These are phyloP conservation scores for Arge pagana DNA, from an alignment of 2,888 invertebrate genomes.

Conservation along the genomic window DNA sequence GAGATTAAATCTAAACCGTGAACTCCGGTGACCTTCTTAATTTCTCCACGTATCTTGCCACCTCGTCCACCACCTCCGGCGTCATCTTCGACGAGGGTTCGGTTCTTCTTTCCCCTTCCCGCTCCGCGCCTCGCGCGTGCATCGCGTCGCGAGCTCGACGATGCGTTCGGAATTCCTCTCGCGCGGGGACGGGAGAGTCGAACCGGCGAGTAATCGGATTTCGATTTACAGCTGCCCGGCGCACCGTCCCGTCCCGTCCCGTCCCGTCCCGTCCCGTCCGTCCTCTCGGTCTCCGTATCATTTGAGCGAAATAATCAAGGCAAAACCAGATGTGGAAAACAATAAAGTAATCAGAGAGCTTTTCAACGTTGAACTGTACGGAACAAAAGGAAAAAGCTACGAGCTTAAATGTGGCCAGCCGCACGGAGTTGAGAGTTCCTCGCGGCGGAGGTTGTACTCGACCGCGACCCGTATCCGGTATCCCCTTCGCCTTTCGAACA, in stretches of 20 bases:
- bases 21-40: constrained; percentile 12
- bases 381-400: constrained; percentile 23
- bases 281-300: constrained; percentile 3
- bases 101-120: no score
- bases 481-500: background rate
- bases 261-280: no score
- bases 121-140: background rate
- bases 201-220: background rate
- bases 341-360: constrained; percentile 42
- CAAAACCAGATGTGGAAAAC: constrained; percentile 39
- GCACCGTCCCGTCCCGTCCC: no score
- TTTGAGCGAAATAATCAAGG: constrained; percentile 23
- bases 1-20: constrained; percentile 23
- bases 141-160: background rate
- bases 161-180: no score
- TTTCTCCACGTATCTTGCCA: background rate
- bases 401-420: constrained; percentile 24
- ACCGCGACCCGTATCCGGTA: no score
- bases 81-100: background rate
- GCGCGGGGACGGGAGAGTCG: background rate
- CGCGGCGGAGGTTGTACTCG: no score
- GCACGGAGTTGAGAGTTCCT: constrained; percentile 38
- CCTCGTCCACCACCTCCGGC: background rate
- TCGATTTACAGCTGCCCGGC: no score
- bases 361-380: constrained; percentile 30